Evolutionary conservation across 2,113 vertebrate species (phyloP).

Genomic region (Perccottus glenii): DNA sequence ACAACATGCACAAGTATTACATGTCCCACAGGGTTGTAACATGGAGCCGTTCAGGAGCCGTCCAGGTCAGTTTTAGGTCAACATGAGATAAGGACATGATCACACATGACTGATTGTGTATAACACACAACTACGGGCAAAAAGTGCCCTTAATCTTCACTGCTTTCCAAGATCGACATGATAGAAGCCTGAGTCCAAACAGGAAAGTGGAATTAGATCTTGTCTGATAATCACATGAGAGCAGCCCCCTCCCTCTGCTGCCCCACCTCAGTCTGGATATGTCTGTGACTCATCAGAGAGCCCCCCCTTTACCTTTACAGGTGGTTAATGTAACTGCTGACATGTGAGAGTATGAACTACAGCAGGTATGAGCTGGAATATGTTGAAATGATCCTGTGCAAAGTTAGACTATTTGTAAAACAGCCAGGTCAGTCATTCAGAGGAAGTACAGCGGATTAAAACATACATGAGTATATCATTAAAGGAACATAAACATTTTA

Average conservation of each 20-base stretch:
- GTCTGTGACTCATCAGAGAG: too few species aligned
- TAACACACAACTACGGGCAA: not conserved
- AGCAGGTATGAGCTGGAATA: too few species aligned
- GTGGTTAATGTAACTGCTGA: too few species aligned
- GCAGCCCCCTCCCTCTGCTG: not conserved
- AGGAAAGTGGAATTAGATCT: not conserved
- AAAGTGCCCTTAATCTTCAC: not conserved
- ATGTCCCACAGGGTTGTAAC: not conserved
- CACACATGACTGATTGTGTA: not conserved
- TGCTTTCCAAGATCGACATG: not conserved
- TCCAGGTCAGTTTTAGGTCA: not conserved
- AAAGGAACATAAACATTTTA: too few species aligned
- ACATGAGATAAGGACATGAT: not conserved
- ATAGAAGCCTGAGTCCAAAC: conserved; percentile 8
- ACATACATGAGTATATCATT: too few species aligned
- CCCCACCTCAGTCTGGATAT: not conserved
- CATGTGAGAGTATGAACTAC: too few species aligned
- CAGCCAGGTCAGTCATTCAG: too few species aligned
- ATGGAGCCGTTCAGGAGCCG: too few species aligned
- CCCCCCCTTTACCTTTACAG: too few species aligned
- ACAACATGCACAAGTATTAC: not conserved
- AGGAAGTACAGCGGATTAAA: too few species aligned
- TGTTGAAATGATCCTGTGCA: too few species aligned
- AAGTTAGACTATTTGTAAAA: too few species aligned
- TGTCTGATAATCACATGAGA: not conserved